phyloP scores from a whole-genome alignment of 2,113 vertebrate genomes.

The Azemiops feae region DNA sequence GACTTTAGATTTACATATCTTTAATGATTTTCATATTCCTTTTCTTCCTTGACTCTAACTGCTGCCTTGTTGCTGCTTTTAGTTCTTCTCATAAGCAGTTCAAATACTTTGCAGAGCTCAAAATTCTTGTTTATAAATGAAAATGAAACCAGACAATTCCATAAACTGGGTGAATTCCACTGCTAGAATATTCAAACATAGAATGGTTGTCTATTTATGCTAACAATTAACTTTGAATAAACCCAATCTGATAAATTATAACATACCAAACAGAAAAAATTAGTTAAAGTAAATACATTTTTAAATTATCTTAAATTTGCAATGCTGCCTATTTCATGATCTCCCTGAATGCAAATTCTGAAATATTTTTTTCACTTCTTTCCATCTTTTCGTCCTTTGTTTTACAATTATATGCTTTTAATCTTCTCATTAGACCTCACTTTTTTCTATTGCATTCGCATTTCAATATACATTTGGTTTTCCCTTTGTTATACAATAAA shows the following conservation, averaged over 20 bases:
- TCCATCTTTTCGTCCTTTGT: neutral
- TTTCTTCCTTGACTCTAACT: neutral
- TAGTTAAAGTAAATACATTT: neutral
- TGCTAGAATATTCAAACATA: neutral
- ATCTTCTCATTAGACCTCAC: neutral
- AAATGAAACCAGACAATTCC: neutral
- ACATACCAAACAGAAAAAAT: neutral
- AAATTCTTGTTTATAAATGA: neutral
- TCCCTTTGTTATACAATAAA: neutral
- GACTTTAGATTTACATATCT: neutral
- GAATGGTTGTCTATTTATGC: neutral
- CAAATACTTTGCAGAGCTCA: neutral
- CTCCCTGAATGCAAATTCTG: neutral
- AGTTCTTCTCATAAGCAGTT: neutral
- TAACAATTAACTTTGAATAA: neutral
- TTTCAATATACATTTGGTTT: neutral
- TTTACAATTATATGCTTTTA: neutral
- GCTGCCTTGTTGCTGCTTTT: neutral
- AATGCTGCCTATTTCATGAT: neutral
- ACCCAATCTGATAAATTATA: slow-evolving; percentile 7
- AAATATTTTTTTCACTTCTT: neutral
- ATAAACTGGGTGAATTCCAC: neutral
- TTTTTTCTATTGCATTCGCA: neutral
- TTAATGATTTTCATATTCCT: neutral
- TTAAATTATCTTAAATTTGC: neutral